Conservation (phyloP, 2,797 vertebrate genomes). For the Odontamblyopus lacepedii region DNA sequence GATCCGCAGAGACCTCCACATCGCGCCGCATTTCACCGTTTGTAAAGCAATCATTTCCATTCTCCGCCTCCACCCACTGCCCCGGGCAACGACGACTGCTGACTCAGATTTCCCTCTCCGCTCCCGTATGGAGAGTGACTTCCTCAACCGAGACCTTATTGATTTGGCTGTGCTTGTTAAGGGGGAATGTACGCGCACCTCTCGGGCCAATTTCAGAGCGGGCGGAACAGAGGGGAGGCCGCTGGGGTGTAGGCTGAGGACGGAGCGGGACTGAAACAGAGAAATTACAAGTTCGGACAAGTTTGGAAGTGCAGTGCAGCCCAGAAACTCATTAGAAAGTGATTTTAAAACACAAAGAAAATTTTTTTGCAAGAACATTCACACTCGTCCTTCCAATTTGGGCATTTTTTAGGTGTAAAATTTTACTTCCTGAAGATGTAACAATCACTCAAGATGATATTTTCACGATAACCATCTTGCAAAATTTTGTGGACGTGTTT, state of each 20-base stretch:
- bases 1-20: slow-evolving; percentile 61
- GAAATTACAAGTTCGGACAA: slow-evolving; percentile 9
- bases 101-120: slow-evolving; percentile 57
- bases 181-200: slow-evolving; percentile 70
- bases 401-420: too few relatives aligned
- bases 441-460: too few relatives aligned
- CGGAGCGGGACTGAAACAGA: slow-evolving; percentile 20
- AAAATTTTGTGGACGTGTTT: too few relatives aligned
- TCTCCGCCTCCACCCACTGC: slow-evolving; percentile 11
- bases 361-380: too few relatives aligned
- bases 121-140: slow-evolving; percentile 70
- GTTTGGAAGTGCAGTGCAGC: slow-evolving; percentile 1
- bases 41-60: slow-evolving; percentile 75
- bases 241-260: slow-evolving; percentile 24
- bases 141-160: slow-evolving; percentile 73
- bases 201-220: slow-evolving; percentile 56
- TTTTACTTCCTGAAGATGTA: too few relatives aligned
- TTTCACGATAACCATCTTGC: too few relatives aligned
- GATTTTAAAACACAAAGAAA: too few relatives aligned
- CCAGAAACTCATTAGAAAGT: background rate
- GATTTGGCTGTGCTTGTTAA: slow-evolving; percentile 72
- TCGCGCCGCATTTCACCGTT: slow-evolving; percentile 59
- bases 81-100: slow-evolving; percentile 50
- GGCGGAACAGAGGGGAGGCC: slow-evolving; percentile 32
- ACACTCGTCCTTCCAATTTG: too few relatives aligned